Evolutionary conservation across 1,140 invertebrate species (phyloP).

Genomic region (Cataglyphis hispanica): DNA sequence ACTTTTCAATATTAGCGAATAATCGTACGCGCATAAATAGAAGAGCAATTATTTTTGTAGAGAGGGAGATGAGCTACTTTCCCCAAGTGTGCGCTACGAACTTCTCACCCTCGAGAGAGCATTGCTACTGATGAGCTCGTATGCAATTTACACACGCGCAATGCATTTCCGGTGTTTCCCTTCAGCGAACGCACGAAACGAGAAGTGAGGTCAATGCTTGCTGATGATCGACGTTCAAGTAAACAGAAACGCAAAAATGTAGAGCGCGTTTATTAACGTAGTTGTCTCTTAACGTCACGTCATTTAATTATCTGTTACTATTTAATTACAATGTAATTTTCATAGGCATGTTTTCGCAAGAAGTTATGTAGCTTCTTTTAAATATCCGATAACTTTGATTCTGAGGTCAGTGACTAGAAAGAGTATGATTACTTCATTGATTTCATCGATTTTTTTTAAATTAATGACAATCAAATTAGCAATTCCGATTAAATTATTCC

Average conservation of each 20-base stretch:
- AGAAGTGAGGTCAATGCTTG: constrained; percentile 53
- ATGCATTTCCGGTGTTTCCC: constrained; percentile 54
- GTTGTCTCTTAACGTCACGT: neutral
- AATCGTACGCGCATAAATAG: too few relatives aligned
- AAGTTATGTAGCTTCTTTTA: neutral
- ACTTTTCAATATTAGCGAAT: too few relatives aligned
- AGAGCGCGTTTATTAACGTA: constrained; percentile 31
- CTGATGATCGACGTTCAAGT: constrained; percentile 25
- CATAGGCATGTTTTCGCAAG: neutral
- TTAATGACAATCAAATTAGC: neutral
- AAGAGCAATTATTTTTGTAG: too few relatives aligned
- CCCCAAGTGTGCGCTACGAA: too few relatives aligned
- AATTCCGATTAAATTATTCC: neutral
- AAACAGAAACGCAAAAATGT: constrained; percentile 42
- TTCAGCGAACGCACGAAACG: constrained; percentile 46
- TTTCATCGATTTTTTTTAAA: constrained; percentile 3
- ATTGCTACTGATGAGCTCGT: too few relatives aligned
- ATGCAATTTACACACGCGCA: neutral
- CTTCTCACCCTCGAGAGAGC: too few relatives aligned
- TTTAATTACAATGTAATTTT: constrained; percentile 1
- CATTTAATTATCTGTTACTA: neutral
- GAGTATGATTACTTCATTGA: neutral
- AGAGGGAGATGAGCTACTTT: too few relatives aligned
- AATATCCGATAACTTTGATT: neutral
- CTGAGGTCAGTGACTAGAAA: neutral